A percentile compares a stretch with the other conserved stretches of the same genome.
Conservation (phyloP, 2,113 vertebrate genomes). For the Anthoscopus minutus region DNA sequence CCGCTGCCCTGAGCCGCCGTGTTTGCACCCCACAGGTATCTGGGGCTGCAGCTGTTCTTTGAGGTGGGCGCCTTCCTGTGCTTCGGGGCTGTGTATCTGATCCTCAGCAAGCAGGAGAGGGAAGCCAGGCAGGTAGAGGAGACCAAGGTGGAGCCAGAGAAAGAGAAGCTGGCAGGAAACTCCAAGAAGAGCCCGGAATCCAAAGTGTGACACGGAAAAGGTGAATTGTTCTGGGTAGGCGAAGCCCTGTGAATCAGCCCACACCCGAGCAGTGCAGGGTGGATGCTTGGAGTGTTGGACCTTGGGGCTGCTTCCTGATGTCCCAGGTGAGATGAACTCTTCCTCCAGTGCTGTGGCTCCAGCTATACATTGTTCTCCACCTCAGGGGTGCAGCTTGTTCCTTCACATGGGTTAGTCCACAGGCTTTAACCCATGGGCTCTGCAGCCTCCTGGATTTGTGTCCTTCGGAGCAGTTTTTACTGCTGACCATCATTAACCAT, state of each 20-base stretch:
- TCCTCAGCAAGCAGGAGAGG: conserved; percentile 63
- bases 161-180: background rate
- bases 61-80: conserved; percentile 68
- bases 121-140: background rate
- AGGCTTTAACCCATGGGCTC: background rate
- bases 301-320: background rate
- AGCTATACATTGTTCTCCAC: background rate
- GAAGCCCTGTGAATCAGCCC: background rate
- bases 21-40: conserved; percentile 62
- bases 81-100: conserved; percentile 60
- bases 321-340: background rate
- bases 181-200: background rate
- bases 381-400: background rate
- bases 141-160: background rate
- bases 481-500: background rate
- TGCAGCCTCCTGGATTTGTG: background rate
- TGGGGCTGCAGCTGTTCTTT: conserved; percentile 80
- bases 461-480: background rate
- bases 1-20: background rate
- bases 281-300: background rate
- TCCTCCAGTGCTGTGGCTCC: background rate
- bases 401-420: background rate
- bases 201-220: background rate
- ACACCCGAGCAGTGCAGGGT: background rate
- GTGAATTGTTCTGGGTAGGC: background rate